These are phyloP conservation scores for Acrocyrtus sp. DNA, from an alignment of 2,888 invertebrate genomes.

Conservation along the genomic window DNA sequence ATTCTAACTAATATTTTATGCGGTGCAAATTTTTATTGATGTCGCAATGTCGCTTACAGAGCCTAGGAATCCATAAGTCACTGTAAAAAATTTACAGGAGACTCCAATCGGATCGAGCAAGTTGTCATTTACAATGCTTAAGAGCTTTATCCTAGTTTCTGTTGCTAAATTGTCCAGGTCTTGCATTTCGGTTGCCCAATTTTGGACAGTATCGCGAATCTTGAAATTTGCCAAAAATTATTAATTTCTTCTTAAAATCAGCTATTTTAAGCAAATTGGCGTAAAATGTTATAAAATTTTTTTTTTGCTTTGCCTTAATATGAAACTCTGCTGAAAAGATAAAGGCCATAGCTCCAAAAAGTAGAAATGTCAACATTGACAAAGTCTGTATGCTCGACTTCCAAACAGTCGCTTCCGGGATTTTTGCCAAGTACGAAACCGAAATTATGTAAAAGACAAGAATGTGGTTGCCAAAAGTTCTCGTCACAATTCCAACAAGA, in stretches of 20 bases:
- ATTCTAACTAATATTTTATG: neutral
- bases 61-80: constrained; percentile 29
- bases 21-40: neutral
- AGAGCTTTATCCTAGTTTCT: constrained; percentile 17
- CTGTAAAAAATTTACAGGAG: constrained; percentile 32
- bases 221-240: neutral
- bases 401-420: constrained; percentile 30
- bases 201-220: constrained; percentile 20
- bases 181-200: constrained; percentile 33
- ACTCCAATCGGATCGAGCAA: constrained; percentile 26
- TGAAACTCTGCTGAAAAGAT: constrained; percentile 30
- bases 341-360: too few species aligned
- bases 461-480: constrained; percentile 17
- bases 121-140: constrained; percentile 19
- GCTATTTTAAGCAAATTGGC: neutral
- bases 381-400: neutral
- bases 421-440: constrained; percentile 32
- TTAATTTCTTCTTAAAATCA: neutral
- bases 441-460: constrained; percentile 24
- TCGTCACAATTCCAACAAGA: constrained; percentile 4
- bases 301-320: too few species aligned
- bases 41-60: too few species aligned
- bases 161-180: constrained; percentile 17
- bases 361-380: constrained; percentile 1
- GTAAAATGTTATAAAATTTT: neutral